These are phyloP conservation scores for Orthonyx spaldingii DNA, from an alignment of 2,113 vertebrate species.

Conservation along the genomic window DNA sequence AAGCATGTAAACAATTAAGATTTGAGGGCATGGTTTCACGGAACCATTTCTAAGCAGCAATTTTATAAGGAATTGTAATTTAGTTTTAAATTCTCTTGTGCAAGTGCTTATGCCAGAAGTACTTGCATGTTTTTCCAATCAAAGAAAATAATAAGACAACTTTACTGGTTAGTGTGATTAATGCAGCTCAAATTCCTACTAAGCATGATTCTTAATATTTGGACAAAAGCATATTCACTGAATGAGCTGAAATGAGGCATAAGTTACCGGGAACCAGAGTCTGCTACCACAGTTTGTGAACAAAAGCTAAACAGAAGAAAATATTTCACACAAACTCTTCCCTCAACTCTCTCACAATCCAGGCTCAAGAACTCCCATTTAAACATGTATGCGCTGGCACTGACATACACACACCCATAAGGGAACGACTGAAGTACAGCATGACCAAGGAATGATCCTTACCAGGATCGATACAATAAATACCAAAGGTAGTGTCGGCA, in stretches of 20 bases:
- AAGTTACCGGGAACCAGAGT: not conserved
- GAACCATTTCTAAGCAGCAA: not conserved
- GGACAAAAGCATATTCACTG: not conserved
- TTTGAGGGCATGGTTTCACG: not conserved
- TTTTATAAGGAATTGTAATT: not conserved
- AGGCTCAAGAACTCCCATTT: not conserved
- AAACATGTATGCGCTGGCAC: not conserved
- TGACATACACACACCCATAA: not conserved
- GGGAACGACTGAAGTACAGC: not conserved
- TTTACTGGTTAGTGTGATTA: not conserved
- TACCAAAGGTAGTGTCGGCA: conserved; percentile 24
- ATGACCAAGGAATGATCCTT: not conserved
- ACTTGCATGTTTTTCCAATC: not conserved
- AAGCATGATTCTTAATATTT: not conserved
- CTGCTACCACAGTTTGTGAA: not conserved
- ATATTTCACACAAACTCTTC: not conserved
- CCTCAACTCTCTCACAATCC: not conserved
- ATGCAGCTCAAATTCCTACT: not conserved
- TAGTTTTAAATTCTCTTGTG: not conserved
- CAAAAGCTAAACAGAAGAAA: not conserved
- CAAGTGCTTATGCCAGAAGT: not conserved
- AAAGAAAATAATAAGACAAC: not conserved
- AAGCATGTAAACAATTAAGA: not conserved
- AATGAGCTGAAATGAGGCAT: not conserved
- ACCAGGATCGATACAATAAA: conserved; percentile 12